Base-by-base conservation (phyloP, 2,888 invertebrate genomes). In the Polyploca ridens region DNA sequence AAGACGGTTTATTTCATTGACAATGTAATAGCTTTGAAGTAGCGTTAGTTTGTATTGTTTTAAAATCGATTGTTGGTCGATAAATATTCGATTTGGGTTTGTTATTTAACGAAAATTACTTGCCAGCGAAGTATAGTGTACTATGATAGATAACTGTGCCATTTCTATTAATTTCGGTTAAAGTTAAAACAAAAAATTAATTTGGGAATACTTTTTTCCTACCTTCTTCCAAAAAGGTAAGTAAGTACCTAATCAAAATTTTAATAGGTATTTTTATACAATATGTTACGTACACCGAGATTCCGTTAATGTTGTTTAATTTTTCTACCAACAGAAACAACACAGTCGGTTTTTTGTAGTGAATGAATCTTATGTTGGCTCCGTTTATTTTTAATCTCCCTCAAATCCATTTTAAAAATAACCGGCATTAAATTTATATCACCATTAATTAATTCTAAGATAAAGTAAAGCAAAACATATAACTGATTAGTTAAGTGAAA, bases 401-500 rank as follows among this genome's bases (percentile, higher is more conserved):
- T 61, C 58, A 66, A 66, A 68, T 66, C 46, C n/a, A 46, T 6
- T n/a, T n/a, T 6, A 46, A n/a, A 46, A 46, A 46, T 7, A 46
- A 41, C 44, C 58, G 35, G 58, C 41, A 64, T 62, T 62, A 62
- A 67, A 63, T 58, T 58, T 59, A 54, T 60, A 57, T 14, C 61
- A 62, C 63, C 46, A 66, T 70, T 62, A 68, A 67, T 74, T 71
- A 66, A 62, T 64, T 77, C 69, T 78, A 75, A 78, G 76, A 79
- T 82, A 78, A 79, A 81, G 74, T 70, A 75, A 77, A 76, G 70
- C 71, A 67, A 66, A 61, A 62, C 64, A 19, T 58, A 65, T 77
- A 82, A 82, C 82, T 82, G 78, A 84, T 84, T 79, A 68, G 71
- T 71, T 5, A 61, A 76, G 84, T 75, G 83, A 84, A 84, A 84